Conservation (phyloP, 2,888 invertebrate genomes). For the Pachycephus smyrnensis region DNA sequence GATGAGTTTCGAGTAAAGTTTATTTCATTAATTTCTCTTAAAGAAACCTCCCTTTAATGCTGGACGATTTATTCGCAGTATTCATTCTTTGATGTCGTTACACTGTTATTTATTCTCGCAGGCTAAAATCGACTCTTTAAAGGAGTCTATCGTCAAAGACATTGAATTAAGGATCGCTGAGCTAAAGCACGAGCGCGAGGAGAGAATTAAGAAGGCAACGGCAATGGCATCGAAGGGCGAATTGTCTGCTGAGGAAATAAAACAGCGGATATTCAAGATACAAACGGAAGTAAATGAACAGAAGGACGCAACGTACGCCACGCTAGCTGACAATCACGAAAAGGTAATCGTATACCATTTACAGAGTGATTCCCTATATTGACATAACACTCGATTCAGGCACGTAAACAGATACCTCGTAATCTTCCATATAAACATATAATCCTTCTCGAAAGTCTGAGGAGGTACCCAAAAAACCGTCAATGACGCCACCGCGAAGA, state of each 20-base stretch:
- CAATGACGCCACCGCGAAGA: conserved; percentile 23
- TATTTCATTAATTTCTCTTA: not conserved
- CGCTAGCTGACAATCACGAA: conserved; percentile 60
- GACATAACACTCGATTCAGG: conserved; percentile 6
- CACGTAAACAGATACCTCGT: not conserved
- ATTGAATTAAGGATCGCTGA: conserved; percentile 70
- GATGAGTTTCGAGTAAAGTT: conserved; percentile 70
- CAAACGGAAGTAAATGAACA: conserved; percentile 65
- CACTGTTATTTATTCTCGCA: conserved; percentile 35
- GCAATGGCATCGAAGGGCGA: conserved; percentile 68
- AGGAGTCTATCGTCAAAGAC: conserved; percentile 69
- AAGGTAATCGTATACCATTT: conserved; percentile 61
- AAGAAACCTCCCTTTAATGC: not conserved
- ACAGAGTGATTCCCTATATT: conserved; percentile 6
- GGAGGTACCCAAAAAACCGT: not conserved
- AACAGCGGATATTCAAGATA: conserved; percentile 67
- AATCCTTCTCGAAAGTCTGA: not conserved
- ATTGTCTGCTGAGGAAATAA: conserved; percentile 68
- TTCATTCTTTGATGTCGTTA: not conserved
- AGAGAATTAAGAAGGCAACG: conserved; percentile 66
- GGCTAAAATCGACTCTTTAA: conserved; percentile 70
- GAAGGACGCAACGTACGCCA: conserved; percentile 60
- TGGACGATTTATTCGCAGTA: not conserved
- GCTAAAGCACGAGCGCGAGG: conserved; percentile 67
- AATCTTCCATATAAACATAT: not conserved